A percentile compares a stretch with the other conserved stretches of the same genome.
phyloP scores from a whole-genome alignment of 2,797 vertebrate genomes.

The Cygnus olor region DNA sequence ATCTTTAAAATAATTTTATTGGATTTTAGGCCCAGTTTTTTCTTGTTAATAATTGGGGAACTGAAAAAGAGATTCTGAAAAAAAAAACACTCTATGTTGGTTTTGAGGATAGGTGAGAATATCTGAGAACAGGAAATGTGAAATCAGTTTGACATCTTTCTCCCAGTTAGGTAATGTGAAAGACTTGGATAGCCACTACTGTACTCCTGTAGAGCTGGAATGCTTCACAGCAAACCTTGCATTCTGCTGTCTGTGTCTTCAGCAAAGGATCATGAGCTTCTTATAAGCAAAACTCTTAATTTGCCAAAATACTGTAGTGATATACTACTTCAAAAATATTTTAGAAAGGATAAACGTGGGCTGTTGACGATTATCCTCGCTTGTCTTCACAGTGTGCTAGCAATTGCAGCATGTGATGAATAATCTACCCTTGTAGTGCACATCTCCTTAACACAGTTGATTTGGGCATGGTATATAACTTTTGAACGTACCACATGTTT shows the following conservation, averaged over 20 bases:
- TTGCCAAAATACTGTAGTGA: not conserved
- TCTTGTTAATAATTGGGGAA: not conserved
- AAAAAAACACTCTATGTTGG: accelerated
- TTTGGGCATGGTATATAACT: not conserved
- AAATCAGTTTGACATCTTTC: not conserved
- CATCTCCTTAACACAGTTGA: not conserved
- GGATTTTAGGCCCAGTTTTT: not conserved
- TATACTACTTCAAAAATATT: not conserved
- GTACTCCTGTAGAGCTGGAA: not conserved
- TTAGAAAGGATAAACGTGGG: not conserved
- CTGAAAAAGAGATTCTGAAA: not conserved
- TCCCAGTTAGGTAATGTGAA: not conserved
- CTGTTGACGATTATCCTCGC: not conserved
- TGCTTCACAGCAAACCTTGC: not conserved
- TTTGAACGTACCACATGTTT: not conserved
- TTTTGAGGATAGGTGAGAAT: not conserved
- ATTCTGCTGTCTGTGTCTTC: not conserved
- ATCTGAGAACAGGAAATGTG: not conserved
- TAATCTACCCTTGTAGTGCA: not conserved
- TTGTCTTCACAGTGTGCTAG: not conserved
- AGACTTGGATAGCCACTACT: not conserved
- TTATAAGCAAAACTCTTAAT: not conserved
- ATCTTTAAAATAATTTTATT: not conserved
- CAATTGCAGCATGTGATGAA: not conserved
- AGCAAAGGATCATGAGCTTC: not conserved